Evolutionary conservation across 2,113 vertebrate species (phyloP), one percentile per base, ranked within the genome.

Genomic region (Hydrochoerus hydrochaeris): DNA sequence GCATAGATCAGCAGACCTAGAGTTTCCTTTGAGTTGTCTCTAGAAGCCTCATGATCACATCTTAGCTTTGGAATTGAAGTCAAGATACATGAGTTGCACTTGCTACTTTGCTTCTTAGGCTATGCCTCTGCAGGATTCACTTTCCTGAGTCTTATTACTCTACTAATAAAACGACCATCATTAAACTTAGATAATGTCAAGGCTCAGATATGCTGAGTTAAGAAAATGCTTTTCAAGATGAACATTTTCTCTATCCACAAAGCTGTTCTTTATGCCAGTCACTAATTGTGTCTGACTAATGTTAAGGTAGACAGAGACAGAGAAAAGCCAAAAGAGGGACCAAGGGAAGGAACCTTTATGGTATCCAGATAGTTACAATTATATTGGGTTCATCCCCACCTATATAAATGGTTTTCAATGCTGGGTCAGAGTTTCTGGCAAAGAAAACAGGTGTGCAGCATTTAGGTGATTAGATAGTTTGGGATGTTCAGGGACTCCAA

Each of bases 181-280:
- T 44, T 94, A 35, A 26, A 22, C 77, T 17, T 41, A 95, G 63
- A 90, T 69, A 24, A 63, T 46, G 24, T 46, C 54, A 86, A 91
- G 20, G 46, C 5, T 91, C 63, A 75, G 35, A 60, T 88, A 69
- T 35, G 41, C 22, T 84, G 44, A 85, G 32, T 44, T 95, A 54
- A 93, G 77, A 88, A 95, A 95, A 81, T 95, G 19, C 30, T 81
- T 93, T 52, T 96, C 73, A 44, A 84, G 54, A 49, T 78, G 2
- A 58, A 41, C 54, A 91, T 83, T 9, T 65, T 86, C 30, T 95
- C 73, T 32, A 80, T 22, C 6, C 30, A 83, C 3, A 87, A 92
- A 94, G 12, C 77, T 94, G 17, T 73, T 84, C 73, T 95, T 14
- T 38, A 28, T 89, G 35, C 5, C 12, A 35, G n/a, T 32, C n/a